Evolutionary conservation across 2,888 invertebrate species (phyloP).

Genomic region (Drosophila yooni): DNA sequence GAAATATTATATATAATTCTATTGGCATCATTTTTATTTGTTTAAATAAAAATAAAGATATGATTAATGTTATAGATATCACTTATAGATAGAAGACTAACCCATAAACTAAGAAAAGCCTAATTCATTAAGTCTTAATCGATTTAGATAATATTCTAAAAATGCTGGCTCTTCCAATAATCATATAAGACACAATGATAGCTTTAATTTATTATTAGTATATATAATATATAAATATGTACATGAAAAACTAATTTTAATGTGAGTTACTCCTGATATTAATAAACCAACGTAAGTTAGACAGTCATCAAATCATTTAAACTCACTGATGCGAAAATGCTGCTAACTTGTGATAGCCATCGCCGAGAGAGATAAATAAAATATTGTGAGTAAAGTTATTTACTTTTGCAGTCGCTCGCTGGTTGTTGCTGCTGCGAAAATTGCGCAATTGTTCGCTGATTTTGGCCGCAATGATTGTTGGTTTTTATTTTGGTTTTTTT

Average conservation of each 20-base stretch:
- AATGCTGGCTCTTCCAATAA: neutral
- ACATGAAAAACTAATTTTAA: neutral
- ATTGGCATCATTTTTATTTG: neutral
- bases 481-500: constrained; percentile 28
- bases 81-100: neutral
- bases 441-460: constrained; percentile 79
- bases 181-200: neutral
- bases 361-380: constrained; percentile 35
- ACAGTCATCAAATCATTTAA: constrained; percentile 27
- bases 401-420: constrained; percentile 43
- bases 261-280: constrained; percentile 1
- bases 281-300: constrained; percentile 22
- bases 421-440: constrained; percentile 56
- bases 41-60: neutral
- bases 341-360: constrained; percentile 17
- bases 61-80: too few relatives aligned
- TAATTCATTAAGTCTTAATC: neutral
- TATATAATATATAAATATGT: neutral
- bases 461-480: constrained; percentile 51
- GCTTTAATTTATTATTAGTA: neutral
- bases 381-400: constrained; percentile 24
- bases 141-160: neutral
- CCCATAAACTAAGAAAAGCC: neutral
- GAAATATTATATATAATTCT: neutral
- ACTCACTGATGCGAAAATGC: constrained; percentile 32